These are phyloP conservation scores for Gnathonemus echidnorhynchus DNA, from an alignment of 2,113 vertebrate species.

Conservation along the genomic window DNA sequence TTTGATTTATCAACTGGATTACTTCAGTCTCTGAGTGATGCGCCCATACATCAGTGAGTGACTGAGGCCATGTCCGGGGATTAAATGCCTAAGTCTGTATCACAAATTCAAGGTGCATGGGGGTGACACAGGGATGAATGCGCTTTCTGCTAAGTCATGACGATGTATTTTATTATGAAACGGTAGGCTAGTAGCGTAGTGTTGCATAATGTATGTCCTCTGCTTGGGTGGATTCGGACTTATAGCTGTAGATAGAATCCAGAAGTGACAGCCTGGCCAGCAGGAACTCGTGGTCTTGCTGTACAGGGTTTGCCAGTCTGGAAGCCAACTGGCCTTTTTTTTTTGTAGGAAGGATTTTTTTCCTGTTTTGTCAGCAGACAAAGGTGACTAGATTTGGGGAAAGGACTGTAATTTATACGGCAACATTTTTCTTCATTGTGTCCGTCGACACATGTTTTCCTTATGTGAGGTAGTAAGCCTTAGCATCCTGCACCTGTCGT, in stretches of 20 bases:
- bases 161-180: neutral
- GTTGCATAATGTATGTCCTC: neutral
- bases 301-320: neutral
- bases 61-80: neutral
- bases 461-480: neutral
- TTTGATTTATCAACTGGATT: conserved; percentile 5
- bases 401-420: neutral
- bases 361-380: neutral
- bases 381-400: neutral
- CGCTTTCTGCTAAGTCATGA: neutral
- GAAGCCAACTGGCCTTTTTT: neutral
- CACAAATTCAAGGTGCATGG: neutral
- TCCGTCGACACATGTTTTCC: neutral
- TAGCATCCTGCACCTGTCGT: neutral
- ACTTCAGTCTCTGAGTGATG: neutral
- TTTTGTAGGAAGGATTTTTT: neutral
- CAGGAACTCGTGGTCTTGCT: neutral
- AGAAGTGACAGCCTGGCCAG: neutral
- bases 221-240: neutral
- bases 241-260: neutral
- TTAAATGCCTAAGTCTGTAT: neutral
- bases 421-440: neutral
- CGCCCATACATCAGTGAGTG: neutral
- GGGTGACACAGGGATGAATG: neutral
- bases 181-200: neutral